A percentile compares a stretch with the other conserved stretches of the same genome.
These are phyloP conservation scores for Menidia beryllina DNA, from an alignment of 2,113 vertebrate species.

Conservation along the genomic window DNA sequence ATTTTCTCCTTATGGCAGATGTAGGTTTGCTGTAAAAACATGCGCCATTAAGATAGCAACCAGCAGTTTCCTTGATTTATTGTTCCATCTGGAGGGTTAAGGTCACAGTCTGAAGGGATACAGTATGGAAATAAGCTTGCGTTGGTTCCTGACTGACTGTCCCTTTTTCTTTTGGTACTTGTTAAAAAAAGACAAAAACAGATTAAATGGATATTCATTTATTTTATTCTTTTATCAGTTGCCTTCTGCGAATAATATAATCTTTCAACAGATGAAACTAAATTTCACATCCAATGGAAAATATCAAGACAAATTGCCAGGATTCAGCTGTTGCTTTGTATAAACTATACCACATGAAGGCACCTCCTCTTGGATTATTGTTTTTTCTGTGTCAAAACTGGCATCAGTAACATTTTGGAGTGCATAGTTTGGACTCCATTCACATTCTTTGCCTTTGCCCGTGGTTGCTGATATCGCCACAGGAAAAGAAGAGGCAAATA, in stretches of 20 bases:
- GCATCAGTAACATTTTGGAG: constrained; percentile 25
- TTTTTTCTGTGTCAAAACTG: constrained; percentile 30
- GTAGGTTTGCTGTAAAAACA: constrained; percentile 31
- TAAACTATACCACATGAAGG: too few species aligned
- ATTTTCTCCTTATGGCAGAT: constrained; percentile 28
- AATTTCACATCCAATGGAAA: not conserved
- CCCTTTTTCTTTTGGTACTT: constrained; percentile 45
- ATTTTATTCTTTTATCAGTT: not conserved
- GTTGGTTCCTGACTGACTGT: constrained; percentile 35
- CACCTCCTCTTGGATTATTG: too few species aligned
- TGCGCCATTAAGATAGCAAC: constrained; percentile 56
- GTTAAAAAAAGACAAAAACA: constrained; percentile 5
- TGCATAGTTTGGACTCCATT: constrained; percentile 15
- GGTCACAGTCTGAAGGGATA: constrained; percentile 61
- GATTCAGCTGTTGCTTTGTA: too few species aligned
- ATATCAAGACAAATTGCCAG: too few species aligned
- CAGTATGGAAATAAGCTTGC: constrained; percentile 53
- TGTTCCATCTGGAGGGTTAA: constrained; percentile 61
- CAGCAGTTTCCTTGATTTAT: constrained; percentile 72
- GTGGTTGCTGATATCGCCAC: constrained; percentile 6
- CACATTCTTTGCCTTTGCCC: constrained; percentile 21
- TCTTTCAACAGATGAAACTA: constrained; percentile 2
- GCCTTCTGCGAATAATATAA: constrained; percentile 8
- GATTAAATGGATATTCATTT: too few species aligned
- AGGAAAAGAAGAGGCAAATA: not conserved